Evolutionary conservation across 2,888 invertebrate genomes (phyloP).

Genomic region (Biston stratarius): DNA sequence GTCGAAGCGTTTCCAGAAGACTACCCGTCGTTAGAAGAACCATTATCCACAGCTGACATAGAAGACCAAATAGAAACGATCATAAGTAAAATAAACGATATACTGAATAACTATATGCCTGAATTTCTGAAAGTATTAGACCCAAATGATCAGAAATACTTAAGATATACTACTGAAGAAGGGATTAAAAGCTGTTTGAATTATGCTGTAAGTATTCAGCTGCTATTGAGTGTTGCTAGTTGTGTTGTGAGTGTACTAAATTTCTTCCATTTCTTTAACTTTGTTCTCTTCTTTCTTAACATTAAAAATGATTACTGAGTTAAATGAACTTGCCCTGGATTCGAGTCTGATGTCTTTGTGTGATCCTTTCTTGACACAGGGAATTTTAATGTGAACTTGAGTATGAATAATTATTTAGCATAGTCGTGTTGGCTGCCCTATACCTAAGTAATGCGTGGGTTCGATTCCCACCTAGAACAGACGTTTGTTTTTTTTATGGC

Average conservation of each 20-base stretch:
- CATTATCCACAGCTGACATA: not conserved
- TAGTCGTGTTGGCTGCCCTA: too few relatives aligned
- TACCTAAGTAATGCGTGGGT: too few relatives aligned
- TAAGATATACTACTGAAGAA: not conserved
- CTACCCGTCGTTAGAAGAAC: too few relatives aligned
- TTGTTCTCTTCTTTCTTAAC: not conserved
- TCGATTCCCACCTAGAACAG: too few relatives aligned
- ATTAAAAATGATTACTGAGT: too few relatives aligned
- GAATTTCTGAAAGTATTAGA: not conserved
- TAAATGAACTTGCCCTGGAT: too few relatives aligned
- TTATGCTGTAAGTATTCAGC: constrained; percentile 17
- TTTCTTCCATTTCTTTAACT: not conserved
- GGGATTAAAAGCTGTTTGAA: constrained; percentile 16
- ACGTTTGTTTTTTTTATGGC: too few relatives aligned
- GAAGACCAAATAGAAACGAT: not conserved
- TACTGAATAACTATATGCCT: not conserved
- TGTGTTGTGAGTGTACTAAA: not conserved
- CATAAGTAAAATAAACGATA: not conserved
- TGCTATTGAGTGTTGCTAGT: not conserved
- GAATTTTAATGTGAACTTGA: too few relatives aligned
- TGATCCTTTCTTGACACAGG: too few relatives aligned
- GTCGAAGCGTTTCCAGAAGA: not conserved
- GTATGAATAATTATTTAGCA: too few relatives aligned
- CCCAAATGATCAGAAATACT: constrained; percentile 7
- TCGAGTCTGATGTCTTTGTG: too few relatives aligned